phyloP scores from a whole-genome alignment of 2,113 vertebrate genomes.

The Vombatus ursinus region DNA sequence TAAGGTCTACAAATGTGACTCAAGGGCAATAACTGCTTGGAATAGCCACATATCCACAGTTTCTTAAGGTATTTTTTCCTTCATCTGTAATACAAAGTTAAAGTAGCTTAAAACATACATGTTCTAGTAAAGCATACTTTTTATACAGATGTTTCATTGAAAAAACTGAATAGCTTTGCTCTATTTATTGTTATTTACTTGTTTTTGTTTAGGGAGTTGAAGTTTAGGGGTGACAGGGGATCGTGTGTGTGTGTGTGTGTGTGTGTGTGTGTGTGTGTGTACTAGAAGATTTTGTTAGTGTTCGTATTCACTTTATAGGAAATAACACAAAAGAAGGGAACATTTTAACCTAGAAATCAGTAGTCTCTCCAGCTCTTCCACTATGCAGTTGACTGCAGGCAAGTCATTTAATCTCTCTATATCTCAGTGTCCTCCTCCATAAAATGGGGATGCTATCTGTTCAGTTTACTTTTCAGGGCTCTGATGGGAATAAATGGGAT shows the following conservation, averaged over 20 bases:
- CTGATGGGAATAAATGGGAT: conserved; percentile 8
- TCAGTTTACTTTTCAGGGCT: neutral
- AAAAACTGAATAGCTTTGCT: neutral
- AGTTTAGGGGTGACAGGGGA: neutral
- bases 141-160: conserved; percentile 6
- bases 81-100: conserved; percentile 56
- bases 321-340: neutral
- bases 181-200: neutral
- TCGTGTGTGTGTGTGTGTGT: neutral
- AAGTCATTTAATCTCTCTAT: conserved; percentile 17
- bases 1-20: conserved; percentile 82
- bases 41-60: conserved; percentile 68
- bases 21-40: conserved; percentile 77
- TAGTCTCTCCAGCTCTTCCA: neutral
- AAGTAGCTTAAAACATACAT: conserved; percentile 16
- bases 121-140: neutral
- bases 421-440: neutral
- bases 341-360: neutral
- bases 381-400: neutral
- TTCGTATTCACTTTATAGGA: neutral
- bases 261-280: neutral
- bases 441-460: conserved; percentile 25
- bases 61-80: conserved; percentile 54
- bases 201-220: neutral
- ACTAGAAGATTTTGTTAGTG: neutral